Percentiles rank a stretch among this genome's conserved stretches.
These are phyloP conservation scores for Nycticryphes semicollaris DNA, from an alignment of 2,113 vertebrate genomes.

Conservation along the genomic window DNA sequence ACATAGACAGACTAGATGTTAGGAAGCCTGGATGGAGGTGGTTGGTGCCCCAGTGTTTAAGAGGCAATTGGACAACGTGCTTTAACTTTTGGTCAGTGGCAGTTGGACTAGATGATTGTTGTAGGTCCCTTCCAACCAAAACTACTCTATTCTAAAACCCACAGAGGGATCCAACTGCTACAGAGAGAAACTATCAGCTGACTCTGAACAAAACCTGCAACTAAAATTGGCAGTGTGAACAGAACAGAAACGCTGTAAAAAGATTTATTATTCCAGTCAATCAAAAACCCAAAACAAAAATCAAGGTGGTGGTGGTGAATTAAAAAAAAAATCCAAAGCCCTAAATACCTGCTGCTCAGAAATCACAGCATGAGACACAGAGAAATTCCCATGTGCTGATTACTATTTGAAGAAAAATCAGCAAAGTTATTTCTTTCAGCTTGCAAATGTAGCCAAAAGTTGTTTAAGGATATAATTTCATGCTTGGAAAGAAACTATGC, in stretches of 20 bases:
- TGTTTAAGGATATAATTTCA: neutral
- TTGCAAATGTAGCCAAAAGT: neutral
- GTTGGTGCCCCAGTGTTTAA: neutral
- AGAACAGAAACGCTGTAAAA: neutral
- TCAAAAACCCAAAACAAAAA: neutral
- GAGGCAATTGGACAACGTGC: neutral
- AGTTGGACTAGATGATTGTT: neutral
- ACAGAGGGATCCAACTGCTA: neutral
- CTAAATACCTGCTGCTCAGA: neutral
- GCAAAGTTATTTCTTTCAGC: neutral
- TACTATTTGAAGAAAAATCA: neutral
- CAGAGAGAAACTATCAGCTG: neutral
- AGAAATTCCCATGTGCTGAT: neutral
- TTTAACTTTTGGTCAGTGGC: neutral
- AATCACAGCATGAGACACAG: neutral
- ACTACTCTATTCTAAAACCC: neutral
- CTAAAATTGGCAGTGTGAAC: neutral
- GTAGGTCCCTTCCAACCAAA: neutral
- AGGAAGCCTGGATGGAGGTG: neutral
- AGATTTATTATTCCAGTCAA: neutral
- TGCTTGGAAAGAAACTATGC: neutral
- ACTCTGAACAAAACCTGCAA: neutral
- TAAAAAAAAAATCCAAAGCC: neutral
- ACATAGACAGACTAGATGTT: neutral
- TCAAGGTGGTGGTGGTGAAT: neutral